These are phyloP conservation scores for Brachyhypopomus gauderio DNA, from an alignment of 2,113 vertebrate genomes.

Conservation along the genomic window DNA sequence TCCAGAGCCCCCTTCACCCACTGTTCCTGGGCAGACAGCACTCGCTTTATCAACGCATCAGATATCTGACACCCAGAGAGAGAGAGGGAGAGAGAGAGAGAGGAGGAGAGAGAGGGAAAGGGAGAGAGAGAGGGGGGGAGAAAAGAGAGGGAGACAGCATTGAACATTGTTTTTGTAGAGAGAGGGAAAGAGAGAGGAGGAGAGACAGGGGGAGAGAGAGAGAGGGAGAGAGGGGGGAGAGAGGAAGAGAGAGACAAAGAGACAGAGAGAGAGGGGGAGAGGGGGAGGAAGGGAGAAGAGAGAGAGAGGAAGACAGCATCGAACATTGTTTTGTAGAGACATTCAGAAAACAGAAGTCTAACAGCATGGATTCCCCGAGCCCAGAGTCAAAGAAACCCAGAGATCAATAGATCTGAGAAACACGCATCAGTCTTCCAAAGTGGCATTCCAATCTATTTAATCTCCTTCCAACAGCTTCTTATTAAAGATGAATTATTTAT, in stretches of 20 bases:
- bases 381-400: neutral
- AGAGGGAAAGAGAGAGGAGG: too few species aligned
- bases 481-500: constrained; percentile 41
- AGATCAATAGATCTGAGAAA: constrained; percentile 57
- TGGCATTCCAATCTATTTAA: constrained; percentile 52
- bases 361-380: neutral
- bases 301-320: neutral
- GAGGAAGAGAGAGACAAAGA: neutral
- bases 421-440: constrained; percentile 28
- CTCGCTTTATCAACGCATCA: constrained; percentile 93
- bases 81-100: neutral
- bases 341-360: neutral
- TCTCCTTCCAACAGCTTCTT: constrained; percentile 29
- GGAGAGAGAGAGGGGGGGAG: neutral
- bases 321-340: too few species aligned
- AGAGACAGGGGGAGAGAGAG: too few species aligned
- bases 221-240: neutral
- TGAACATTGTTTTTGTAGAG: too few species aligned
- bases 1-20: constrained; percentile 97
- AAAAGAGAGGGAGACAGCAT: neutral
- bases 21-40: constrained; percentile 92
- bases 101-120: neutral
- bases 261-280: neutral
- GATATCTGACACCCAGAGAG: constrained; percentile 80
- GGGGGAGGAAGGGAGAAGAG: too few species aligned